Evolutionary conservation across 1,140 invertebrate species (phyloP), one percentile per base, ranked within the genome.

Genomic region (Elymnias hypermnestra): DNA sequence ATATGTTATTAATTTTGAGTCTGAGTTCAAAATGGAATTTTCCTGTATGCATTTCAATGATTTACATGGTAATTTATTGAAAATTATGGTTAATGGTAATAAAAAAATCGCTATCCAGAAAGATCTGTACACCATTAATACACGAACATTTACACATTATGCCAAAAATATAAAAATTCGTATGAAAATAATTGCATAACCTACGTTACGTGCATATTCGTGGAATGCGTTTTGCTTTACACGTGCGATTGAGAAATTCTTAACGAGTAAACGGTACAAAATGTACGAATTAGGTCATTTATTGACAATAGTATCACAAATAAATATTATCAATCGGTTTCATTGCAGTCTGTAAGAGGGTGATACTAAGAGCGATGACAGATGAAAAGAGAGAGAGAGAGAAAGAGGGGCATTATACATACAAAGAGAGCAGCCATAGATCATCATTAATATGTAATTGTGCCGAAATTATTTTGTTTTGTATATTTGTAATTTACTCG

Each of bases 251-350:
- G 12, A 12, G 17, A 5, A 41, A 47, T 22, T 42, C 45, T 33
- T 53, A 49, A 58, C 43, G 50, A 51, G 57, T 39, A 48, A 55
- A 53, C 39, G 15, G 23, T 31, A 33, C 10, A 13, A 29, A 12
- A 17, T 31, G 31, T 42, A 54, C 40, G 40, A 33, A 58, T 50
- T 51, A 62, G 49, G 50, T 61, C 17, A 37, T 52, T 57, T 64
- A 68, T 69, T 76, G 65, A 63, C 64, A 67, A 68, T 70, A 64
- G 60, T 74, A 74, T 74, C 67, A 71, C 72, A 72, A 69, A 69
- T 67, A 39, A 67, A 70, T 51, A 44, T 42, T 29, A 42, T 42
- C 39, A 26, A 42, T 31, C 14, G 9, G 26, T 42, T 21, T 6
- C 17, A 7, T 31, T 29, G 25, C 25, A 31, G 39, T 31, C 39